Base-by-base conservation (phyloP, 2,888 invertebrate genomes). In the Graphium colonna region DNA sequence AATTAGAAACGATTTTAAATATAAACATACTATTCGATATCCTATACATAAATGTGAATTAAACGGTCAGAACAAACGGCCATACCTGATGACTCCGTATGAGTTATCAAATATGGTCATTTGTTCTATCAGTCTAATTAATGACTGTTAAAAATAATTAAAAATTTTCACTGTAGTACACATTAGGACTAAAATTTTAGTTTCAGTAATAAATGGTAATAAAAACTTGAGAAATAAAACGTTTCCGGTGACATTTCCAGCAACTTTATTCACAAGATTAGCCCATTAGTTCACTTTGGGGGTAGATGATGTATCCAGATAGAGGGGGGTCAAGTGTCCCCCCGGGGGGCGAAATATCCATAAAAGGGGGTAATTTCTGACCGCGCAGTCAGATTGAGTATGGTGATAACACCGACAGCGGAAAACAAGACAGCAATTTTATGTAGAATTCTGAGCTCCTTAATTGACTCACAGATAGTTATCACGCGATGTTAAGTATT, bases 261-360 rank as follows among this genome's bases (percentile, higher is more conserved):
- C 62, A 47, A 43, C 42, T 62, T 52, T 73, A 71, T 60, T 58
- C 65, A 64, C 52, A 53, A 71, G 79, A 74, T 75, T 70, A 68
- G 68, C 68, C 78, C 87, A 87, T 88, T 87, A 86, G 82, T 77
- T 77, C 75, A 77, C 74, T 82, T 79, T 77, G 79, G 82, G 87
- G 87, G 88, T 85, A 82, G 86, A 88, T 88, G 88, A 87, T 87
- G 87, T 84, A 71, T 85, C 78, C 76, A 86, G 86, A 87, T 86
- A 82, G 21, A 21, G 48, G 73, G 69, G 79, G 86, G 87, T 89
- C 87, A 87, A 88, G 86, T 87, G 86, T 87, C 84, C 84, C 85
- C 85, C 84, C 71, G 62, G 82, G 82, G 86, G 87, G 86, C 71
- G 75, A 77, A 86, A 86, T 85, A 82, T 85, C 78, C 86, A 87